phyloP scores from a whole-genome alignment of 1,140 invertebrate genomes.

The Thaumetopoea pityocampa region DNA sequence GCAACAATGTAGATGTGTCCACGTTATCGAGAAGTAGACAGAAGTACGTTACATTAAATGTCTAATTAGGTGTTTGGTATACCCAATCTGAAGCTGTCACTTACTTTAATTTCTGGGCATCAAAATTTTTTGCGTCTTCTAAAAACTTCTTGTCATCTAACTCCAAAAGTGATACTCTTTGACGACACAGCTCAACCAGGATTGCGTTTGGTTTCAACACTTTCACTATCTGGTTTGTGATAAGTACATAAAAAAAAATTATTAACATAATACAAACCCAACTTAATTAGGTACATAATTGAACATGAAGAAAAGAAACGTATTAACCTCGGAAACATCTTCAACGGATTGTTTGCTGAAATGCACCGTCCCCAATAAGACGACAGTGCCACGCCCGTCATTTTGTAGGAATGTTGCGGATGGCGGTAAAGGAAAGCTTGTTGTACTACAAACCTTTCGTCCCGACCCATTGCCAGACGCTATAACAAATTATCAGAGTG shows the following conservation, averaged over 20 bases:
- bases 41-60: no score
- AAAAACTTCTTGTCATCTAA: constrained; percentile 93
- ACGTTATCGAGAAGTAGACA: no score
- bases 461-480: constrained; percentile 12
- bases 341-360: constrained; percentile 94
- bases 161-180: constrained; percentile 89
- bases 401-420: constrained; percentile 55
- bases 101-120: constrained; percentile 79
- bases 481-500: constrained; percentile 14
- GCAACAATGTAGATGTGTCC: no score
- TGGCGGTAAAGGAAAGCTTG: constrained; percentile 27
- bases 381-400: constrained; percentile 47
- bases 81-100: no score
- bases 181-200: constrained; percentile 93
- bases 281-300: neutral
- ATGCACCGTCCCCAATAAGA: constrained; percentile 95
- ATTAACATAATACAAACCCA: constrained; percentile 6
- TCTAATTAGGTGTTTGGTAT: no score
- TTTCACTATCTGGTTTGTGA: constrained; percentile 90
- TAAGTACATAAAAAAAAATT: constrained; percentile 5
- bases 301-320: neutral
- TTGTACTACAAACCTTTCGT: constrained; percentile 11
- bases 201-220: constrained; percentile 92
- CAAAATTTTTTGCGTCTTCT: constrained; percentile 90
- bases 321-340: constrained; percentile 87